These are phyloP conservation scores for Orycteropus afer DNA, from an alignment of 2,113 vertebrate species.

Conservation along the genomic window DNA sequence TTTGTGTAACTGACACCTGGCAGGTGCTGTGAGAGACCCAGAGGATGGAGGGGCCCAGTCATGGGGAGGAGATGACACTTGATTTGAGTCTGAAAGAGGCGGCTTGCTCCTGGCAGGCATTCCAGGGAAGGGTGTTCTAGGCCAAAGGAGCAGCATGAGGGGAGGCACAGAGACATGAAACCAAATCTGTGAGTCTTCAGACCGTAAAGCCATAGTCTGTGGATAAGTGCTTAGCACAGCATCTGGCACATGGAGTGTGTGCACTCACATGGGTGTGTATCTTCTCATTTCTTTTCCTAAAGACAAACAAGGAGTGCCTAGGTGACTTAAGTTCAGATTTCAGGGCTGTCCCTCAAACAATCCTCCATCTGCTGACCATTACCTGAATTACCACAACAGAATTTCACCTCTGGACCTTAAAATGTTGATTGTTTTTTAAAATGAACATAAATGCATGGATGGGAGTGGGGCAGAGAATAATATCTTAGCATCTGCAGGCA, in stretches of 20 bases:
- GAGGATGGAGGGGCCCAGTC: not conserved
- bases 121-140: not conserved
- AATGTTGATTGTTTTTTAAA: not conserved
- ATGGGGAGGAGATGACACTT: not conserved
- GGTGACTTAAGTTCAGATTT: not conserved
- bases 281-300: not conserved
- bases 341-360: not conserved
- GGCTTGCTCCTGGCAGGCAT: not conserved
- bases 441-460: not conserved
- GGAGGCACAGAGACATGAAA: not conserved
- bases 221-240: not conserved
- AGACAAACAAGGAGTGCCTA: not conserved
- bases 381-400: not conserved
- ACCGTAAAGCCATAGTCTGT: not conserved
- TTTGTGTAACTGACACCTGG: not conserved
- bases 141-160: not conserved
- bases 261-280: not conserved
- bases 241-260: not conserved
- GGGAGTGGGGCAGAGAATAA: not conserved
- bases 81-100: not conserved
- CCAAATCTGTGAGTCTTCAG: not conserved
- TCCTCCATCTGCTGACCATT: not conserved
- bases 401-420: conserved; percentile 23
- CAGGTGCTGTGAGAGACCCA: not conserved
- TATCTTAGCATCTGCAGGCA: not conserved